Evolutionary conservation across 2,888 invertebrate species (phyloP).

Genomic region (Icerya purchasi): DNA sequence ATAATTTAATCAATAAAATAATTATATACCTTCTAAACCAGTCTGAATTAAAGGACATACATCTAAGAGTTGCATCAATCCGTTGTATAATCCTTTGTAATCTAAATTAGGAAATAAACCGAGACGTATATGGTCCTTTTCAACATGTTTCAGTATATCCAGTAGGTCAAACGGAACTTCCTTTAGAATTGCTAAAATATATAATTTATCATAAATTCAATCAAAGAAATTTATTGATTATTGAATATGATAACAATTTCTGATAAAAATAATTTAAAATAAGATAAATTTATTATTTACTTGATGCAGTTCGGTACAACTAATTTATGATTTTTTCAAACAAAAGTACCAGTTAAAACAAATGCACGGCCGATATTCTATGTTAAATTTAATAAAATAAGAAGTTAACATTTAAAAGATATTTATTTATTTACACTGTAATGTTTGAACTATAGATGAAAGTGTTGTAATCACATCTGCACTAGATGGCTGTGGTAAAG

Average conservation of each 20-base stretch:
- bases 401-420: not conserved
- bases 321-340: not conserved
- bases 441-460: constrained; percentile 91
- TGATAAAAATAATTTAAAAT: not conserved
- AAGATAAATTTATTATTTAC: constrained; percentile 2
- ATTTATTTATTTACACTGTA: constrained; percentile 48
- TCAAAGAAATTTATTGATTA: no score
- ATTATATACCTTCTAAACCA: constrained; percentile 29
- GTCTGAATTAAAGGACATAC: constrained; percentile 79
- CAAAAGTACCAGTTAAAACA: constrained; percentile 1
- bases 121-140: constrained; percentile 67
- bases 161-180: constrained; percentile 86
- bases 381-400: constrained; percentile 1
- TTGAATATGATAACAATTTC: no score
- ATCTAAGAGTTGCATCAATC: constrained; percentile 71
- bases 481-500: constrained; percentile 80
- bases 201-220: constrained; percentile 7
- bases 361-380: not conserved
- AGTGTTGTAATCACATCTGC: constrained; percentile 91
- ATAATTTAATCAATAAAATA: no score
- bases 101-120: constrained; percentile 87
- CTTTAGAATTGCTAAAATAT: constrained; percentile 63
- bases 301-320: not conserved
- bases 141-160: constrained; percentile 70
- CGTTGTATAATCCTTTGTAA: constrained; percentile 86